Evolutionary conservation across 2,888 invertebrate species (phyloP).

Genomic region (Tetragonula carbonaria): DNA sequence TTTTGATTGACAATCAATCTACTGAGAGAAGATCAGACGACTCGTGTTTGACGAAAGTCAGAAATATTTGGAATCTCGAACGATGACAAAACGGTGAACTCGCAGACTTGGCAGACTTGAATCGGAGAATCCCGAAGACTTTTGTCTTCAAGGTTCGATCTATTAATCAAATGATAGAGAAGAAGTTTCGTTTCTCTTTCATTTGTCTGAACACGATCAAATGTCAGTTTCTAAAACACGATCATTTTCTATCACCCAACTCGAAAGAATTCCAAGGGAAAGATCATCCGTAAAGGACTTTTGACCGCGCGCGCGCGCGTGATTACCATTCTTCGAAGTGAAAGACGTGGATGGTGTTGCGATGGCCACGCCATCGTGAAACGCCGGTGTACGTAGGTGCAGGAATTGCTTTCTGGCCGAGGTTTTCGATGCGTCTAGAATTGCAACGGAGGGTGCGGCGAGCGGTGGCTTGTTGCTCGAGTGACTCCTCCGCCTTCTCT

Average conservation of each 20-base stretch:
- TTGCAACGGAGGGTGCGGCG: slow-evolving; percentile 75
- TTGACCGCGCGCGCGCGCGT: neutral
- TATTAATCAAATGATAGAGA: no score
- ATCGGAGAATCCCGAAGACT: no score
- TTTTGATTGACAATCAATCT: no score
- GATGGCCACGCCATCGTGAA: slow-evolving; percentile 61
- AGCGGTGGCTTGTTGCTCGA: slow-evolving; percentile 80
- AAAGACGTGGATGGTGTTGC: slow-evolving; percentile 27
- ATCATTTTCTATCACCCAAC: neutral
- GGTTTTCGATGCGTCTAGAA: slow-evolving; percentile 72
- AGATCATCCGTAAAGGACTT: neutral
- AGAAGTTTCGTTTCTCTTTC: no score
- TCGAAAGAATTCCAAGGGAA: neutral
- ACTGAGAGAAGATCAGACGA: no score
- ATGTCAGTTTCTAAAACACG: neutral
- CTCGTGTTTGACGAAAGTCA: no score
- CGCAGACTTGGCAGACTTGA: no score
- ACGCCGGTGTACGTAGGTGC: slow-evolving; percentile 64
- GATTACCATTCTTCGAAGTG: slow-evolving; percentile 30
- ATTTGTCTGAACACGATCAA: neutral
- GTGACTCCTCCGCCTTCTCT: slow-evolving; percentile 75
- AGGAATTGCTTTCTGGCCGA: slow-evolving; percentile 69
- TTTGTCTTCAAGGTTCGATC: no score
- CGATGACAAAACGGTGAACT: no score
- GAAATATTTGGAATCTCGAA: no score